A percentile compares a stretch with the other conserved stretches of the same genome.
These are phyloP conservation scores for Lacanobia oleracea DNA, from an alignment of 2,888 invertebrate genomes.

Conservation along the genomic window DNA sequence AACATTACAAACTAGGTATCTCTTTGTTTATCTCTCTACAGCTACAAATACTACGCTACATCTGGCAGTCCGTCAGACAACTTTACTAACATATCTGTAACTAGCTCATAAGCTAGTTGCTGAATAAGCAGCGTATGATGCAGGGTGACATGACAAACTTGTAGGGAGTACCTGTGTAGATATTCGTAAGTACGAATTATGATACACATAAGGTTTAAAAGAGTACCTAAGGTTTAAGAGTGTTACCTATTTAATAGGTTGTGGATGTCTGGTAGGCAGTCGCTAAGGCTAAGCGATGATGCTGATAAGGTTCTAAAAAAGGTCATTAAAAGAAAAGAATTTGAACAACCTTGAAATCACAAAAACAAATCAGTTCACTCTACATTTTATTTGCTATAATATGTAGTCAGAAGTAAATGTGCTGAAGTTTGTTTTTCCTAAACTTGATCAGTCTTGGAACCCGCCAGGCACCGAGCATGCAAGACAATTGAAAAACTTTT, in stretches of 20 bases:
- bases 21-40: constrained; percentile 19
- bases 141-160: background rate
- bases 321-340: too few relatives aligned
- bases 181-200: too few relatives aligned
- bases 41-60: background rate
- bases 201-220: too few relatives aligned
- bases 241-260: too few relatives aligned
- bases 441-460: background rate
- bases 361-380: background rate
- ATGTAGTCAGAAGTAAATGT: too few relatives aligned
- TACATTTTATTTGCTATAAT: background rate
- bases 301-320: too few relatives aligned
- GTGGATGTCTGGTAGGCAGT: too few relatives aligned
- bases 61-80: constrained; percentile 8
- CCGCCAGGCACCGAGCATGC: too few relatives aligned
- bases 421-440: background rate
- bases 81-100: background rate
- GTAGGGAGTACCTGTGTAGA: too few relatives aligned
- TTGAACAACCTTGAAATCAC: background rate
- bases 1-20: background rate
- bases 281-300: too few relatives aligned
- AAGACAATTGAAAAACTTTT: too few relatives aligned
- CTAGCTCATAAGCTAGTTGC: constrained; percentile 36
- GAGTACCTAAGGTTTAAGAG: too few relatives aligned
- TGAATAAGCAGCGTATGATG: constrained; percentile 2